phyloP scores from a whole-genome alignment of 2,797 vertebrate genomes.

The Gouania willdenowi region DNA sequence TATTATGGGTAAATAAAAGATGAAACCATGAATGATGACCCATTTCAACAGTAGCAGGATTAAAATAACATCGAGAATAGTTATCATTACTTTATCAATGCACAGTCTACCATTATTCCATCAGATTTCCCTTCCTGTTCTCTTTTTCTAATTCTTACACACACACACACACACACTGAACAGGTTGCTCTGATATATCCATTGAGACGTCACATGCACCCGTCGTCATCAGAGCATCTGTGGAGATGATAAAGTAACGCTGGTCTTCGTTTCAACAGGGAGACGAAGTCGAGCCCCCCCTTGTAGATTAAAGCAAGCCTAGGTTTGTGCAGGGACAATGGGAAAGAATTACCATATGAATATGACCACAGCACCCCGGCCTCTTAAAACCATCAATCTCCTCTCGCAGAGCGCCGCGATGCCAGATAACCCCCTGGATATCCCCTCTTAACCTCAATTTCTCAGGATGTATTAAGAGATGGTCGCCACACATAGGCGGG shows the following conservation, averaged over 20 bases:
- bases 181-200: slow-evolving; percentile 50
- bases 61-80: slow-evolving; percentile 41
- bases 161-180: slow-evolving; percentile 33
- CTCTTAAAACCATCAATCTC: slow-evolving; percentile 84
- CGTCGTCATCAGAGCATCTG: slow-evolving; percentile 55
- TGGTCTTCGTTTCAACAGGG: slow-evolving; percentile 51
- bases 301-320: slow-evolving; percentile 79
- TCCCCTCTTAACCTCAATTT: slow-evolving; percentile 88
- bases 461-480: slow-evolving; percentile 84
- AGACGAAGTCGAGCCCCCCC: slow-evolving; percentile 52
- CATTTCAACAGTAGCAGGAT: too few relatives aligned
- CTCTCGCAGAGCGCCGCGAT: slow-evolving; percentile 59
- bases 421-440: slow-evolving; percentile 83
- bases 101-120: slow-evolving; percentile 31
- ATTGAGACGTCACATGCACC: slow-evolving; percentile 44
- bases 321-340: slow-evolving; percentile 72
- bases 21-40: too few relatives aligned
- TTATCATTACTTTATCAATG: slow-evolving; percentile 43
- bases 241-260: slow-evolving; percentile 68
- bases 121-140: slow-evolving; percentile 33
- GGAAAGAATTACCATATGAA: slow-evolving; percentile 83
- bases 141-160: slow-evolving; percentile 54
- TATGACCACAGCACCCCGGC: slow-evolving; percentile 71
- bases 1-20: too few relatives aligned
- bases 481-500: slow-evolving; percentile 49